Percentiles rank a stretch among this genome's conserved stretches.
Conservation (phyloP, 2,797 vertebrate species). For the Denticeps clupeoides region DNA sequence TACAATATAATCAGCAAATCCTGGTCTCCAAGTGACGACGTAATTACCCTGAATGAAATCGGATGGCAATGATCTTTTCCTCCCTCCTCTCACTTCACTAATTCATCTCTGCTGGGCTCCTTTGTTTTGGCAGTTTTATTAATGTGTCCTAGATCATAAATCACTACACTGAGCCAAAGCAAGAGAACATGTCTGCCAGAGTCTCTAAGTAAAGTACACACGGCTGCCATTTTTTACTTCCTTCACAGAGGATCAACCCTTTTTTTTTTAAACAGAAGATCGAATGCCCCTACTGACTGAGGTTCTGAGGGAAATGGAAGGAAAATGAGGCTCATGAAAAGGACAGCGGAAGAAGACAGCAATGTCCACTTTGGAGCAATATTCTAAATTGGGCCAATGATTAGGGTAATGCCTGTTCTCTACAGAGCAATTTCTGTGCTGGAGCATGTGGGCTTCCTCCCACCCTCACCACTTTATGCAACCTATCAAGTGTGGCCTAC, state of each 20-base stretch:
- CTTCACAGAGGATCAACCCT: too few species aligned
- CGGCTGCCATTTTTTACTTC: too few species aligned
- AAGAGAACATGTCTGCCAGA: constrained; percentile 10
- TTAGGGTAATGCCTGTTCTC: too few species aligned
- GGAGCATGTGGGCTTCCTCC: too few species aligned
- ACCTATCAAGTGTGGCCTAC: too few species aligned
- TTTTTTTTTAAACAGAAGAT: too few species aligned
- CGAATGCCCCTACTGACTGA: too few species aligned
- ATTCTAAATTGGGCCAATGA: too few species aligned
- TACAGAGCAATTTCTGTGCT: too few species aligned
- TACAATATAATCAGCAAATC: constrained; percentile 13
- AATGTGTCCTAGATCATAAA: constrained; percentile 22
- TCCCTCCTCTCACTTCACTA: not conserved
- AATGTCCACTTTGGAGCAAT: too few species aligned
- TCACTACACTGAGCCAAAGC: not conserved
- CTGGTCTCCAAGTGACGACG: constrained; percentile 7
- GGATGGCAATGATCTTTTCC: constrained; percentile 10
- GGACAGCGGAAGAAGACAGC: not conserved
- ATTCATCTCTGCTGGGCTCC: constrained; percentile 10
- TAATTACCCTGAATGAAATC: constrained; percentile 20
- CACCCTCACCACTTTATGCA: too few species aligned
- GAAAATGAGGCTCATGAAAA: not conserved
- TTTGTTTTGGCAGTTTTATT: constrained; percentile 23
- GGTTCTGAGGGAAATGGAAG: not conserved
- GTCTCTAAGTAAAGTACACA: not conserved